phyloP scores from a whole-genome alignment of 2,113 vertebrate genomes.

The Malurus melanocephalus region DNA sequence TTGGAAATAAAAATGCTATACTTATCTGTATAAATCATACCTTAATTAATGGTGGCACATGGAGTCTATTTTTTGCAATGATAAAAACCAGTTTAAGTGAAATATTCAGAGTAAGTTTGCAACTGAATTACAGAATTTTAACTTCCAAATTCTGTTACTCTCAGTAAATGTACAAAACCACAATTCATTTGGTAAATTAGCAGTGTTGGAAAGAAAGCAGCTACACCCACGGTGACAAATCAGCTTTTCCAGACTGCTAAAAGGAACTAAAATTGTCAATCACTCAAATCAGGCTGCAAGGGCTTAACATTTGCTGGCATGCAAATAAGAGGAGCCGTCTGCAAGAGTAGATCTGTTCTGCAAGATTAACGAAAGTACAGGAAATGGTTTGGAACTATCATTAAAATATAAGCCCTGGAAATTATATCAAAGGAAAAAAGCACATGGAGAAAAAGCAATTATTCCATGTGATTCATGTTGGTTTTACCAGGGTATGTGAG shows the following conservation, averaged over 20 bases:
- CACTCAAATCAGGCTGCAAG: conserved; percentile 33
- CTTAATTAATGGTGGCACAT: neutral
- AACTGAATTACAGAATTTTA: conserved; percentile 27
- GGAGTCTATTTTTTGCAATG: neutral
- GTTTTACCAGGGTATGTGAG: neutral
- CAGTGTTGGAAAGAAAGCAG: conserved; percentile 29
- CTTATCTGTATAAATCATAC: neutral
- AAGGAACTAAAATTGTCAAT: conserved; percentile 50
- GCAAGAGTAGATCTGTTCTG: conserved; percentile 13
- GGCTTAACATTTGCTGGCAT: conserved; percentile 37
- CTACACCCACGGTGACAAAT: conserved; percentile 46
- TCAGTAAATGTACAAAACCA: conserved; percentile 16
- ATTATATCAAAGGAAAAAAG: neutral
- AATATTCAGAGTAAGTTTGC: conserved; percentile 2
- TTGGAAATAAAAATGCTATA: neutral
- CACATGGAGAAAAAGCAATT: neutral
- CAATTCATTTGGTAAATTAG: conserved; percentile 46
- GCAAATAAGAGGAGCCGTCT: conserved; percentile 29
- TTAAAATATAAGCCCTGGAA: conserved; percentile 20
- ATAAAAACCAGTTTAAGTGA: neutral
- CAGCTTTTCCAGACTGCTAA: conserved; percentile 44
- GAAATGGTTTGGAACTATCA: neutral
- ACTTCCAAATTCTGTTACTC: conserved; percentile 17
- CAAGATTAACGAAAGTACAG: neutral
- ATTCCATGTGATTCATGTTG: neutral